Conservation (phyloP, 2,797 vertebrate genomes). For the Parambassis ranga region DNA sequence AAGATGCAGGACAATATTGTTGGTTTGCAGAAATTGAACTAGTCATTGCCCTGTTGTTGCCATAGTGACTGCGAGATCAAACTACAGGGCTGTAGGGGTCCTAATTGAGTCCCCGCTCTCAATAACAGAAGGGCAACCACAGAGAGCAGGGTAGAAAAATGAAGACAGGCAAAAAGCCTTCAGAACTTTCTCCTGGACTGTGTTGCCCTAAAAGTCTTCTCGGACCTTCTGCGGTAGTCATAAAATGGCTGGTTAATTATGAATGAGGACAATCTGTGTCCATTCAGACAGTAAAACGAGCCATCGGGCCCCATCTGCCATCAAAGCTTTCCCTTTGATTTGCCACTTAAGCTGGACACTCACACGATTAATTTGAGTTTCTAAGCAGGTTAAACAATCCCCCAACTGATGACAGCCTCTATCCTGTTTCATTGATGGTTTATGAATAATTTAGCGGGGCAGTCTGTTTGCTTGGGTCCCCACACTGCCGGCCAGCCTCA, state of each 20-base stretch:
- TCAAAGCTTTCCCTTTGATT: slow-evolving; percentile 72
- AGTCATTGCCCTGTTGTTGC: slow-evolving; percentile 39
- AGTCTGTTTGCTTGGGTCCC: slow-evolving; percentile 60
- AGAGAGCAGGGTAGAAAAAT: background rate
- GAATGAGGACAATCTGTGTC: slow-evolving; percentile 84
- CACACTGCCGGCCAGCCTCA: slow-evolving; percentile 19
- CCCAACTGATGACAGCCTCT: slow-evolving; percentile 61
- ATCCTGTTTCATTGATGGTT: slow-evolving; percentile 62
- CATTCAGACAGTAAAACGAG: slow-evolving; percentile 81
- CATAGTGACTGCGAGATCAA: slow-evolving; percentile 54
- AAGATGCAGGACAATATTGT: slow-evolving; percentile 19
- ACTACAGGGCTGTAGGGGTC: slow-evolving; percentile 16
- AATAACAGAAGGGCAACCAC: slow-evolving; percentile 4
- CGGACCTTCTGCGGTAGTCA: slow-evolving; percentile 67
- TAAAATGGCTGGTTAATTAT: slow-evolving; percentile 84
- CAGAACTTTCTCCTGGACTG: too few species aligned
- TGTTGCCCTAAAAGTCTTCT: slow-evolving; percentile 32
- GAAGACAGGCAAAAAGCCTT: background rate
- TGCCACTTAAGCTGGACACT: slow-evolving; percentile 71
- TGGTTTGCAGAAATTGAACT: slow-evolving; percentile 35
- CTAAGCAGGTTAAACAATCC: slow-evolving; percentile 78
- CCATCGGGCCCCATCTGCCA: slow-evolving; percentile 81
- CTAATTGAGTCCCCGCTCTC: slow-evolving; percentile 53
- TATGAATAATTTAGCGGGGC: slow-evolving; percentile 78
- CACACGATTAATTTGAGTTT: slow-evolving; percentile 67